Evolutionary conservation across 1,140 invertebrate species (phyloP), one percentile per base, ranked within the genome.

Genomic region (Drosophila bocqueti): DNA sequence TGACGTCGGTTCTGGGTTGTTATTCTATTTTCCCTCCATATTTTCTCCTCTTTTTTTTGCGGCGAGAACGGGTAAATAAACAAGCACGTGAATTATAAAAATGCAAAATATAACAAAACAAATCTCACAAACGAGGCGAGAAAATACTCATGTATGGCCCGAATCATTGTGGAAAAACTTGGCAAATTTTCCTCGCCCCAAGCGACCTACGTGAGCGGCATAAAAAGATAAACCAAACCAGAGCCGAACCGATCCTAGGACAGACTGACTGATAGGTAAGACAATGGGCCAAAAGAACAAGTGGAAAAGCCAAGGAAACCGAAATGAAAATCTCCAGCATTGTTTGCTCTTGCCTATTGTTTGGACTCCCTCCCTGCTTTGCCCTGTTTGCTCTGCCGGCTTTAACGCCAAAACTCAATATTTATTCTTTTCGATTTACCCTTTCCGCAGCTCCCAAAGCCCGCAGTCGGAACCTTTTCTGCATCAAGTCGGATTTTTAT

Each of bases 131-230:
- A 72, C 67, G 67, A 73, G 71, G 71, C 71, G 71, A 73, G 45
- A 73, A 61, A 73, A 73, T 31, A 43, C 67, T 61, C 71, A 50
- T 74, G 55, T 73, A 52, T 47, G 54, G 78, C 76, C 78, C 62
- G 86, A 87, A 78, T 89, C 84, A 89, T 83, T 78, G 81, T 82
- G 84, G 82, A 80, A 90, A 87, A 84, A 68, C 68, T 86, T 78
- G 77, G 73, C 83, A 84, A 87, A 81, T 90, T 76, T 76, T 84
- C 10, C 49, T 62, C 85, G 67, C 84, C 76, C 73, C 82, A 65
- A 76, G 77, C 45, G 63, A 77, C 45, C 80, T 84, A 89, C 84
- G 84, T 89, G 84, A 66, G 78, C 50, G 43, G 84, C 78, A 87
- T 86, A 61, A 60, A 18, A 46, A 77, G 42, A 34, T 38, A 52